Conservation (phyloP, 2,797 vertebrate species). For the Danio jaintianensis region DNA sequence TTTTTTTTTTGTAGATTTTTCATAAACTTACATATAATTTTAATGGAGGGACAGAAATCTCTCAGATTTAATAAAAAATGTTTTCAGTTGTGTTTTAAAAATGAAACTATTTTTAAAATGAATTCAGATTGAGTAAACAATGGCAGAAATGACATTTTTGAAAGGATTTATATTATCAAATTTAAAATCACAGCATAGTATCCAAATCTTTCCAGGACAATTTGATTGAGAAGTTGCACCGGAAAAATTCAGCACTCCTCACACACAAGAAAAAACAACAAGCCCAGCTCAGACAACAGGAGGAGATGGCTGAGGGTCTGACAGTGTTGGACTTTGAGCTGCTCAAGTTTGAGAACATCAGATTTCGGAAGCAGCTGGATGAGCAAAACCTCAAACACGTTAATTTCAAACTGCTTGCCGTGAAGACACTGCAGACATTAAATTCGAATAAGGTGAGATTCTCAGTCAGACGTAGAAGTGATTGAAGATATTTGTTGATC, state of each 20-base stretch:
- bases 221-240: constrained; percentile 75
- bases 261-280: constrained; percentile 77
- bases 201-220: constrained; percentile 68
- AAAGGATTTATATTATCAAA: no score
- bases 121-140: no score
- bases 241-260: constrained; percentile 76
- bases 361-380: constrained; percentile 72
- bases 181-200: neutral
- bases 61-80: no score
- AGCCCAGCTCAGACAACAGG: constrained; percentile 77
- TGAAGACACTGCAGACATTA: constrained; percentile 21
- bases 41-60: no score
- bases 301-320: constrained; percentile 73
- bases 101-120: no score
- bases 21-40: no score
- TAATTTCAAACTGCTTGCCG: constrained; percentile 73
- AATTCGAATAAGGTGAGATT: constrained; percentile 69
- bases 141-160: no score
- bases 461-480: neutral
- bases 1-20: no score
- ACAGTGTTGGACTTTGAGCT: constrained; percentile 76
- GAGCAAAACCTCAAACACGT: constrained; percentile 75
- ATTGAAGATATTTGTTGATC: neutral
- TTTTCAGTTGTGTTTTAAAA: no score
- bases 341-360: constrained; percentile 78